Evolutionary conservation across 2,888 invertebrate species (phyloP).

Genomic region (Carpatolechia fugitivella): DNA sequence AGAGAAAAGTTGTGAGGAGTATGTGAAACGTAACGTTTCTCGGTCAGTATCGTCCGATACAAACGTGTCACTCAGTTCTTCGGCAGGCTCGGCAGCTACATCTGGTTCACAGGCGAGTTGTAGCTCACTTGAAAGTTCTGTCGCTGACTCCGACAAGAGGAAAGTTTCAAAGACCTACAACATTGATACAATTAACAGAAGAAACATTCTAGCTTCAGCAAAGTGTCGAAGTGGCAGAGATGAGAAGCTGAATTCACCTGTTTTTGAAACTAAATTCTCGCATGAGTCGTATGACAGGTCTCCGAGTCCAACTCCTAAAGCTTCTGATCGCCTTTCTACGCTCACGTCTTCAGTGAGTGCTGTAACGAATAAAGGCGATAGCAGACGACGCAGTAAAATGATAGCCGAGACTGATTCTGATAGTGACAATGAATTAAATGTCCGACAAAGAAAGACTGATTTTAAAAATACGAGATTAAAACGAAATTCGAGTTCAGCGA

Average conservation of each 20-base stretch:
- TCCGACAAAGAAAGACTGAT: conserved; percentile 68
- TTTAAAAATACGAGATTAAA: conserved; percentile 70
- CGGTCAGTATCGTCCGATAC: conserved; percentile 86
- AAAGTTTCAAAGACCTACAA: conserved; percentile 88
- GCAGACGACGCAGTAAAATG: conserved; percentile 69
- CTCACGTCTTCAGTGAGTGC: conserved; percentile 76
- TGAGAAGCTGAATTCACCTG: conserved; percentile 84
- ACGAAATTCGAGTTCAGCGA: conserved; percentile 62
- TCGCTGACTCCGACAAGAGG: conserved; percentile 81
- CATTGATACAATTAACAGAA: conserved; percentile 90
- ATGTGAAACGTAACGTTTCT: conserved; percentile 79
- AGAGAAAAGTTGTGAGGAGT: conserved; percentile 61
- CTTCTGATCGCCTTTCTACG: conserved; percentile 77
- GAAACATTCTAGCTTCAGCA: conserved; percentile 92
- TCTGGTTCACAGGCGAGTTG: conserved; percentile 87
- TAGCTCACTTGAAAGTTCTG: conserved; percentile 82
- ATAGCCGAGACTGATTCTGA: conserved; percentile 68
- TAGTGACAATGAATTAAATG: conserved; percentile 60
- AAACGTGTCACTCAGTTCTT: conserved; percentile 84
- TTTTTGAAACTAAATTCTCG: conserved; percentile 85
- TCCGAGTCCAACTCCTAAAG: conserved; percentile 69
- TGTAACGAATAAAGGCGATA: conserved; percentile 73
- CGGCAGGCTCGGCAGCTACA: conserved; percentile 85
- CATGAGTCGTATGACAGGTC: conserved; percentile 77
- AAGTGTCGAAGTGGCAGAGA: conserved; percentile 91